A percentile compares a stretch with the other conserved stretches of the same genome.
Evolutionary conservation across 64 coral and sea anemone species (phyloP).

Genomic region (Porites australiensis): DNA sequence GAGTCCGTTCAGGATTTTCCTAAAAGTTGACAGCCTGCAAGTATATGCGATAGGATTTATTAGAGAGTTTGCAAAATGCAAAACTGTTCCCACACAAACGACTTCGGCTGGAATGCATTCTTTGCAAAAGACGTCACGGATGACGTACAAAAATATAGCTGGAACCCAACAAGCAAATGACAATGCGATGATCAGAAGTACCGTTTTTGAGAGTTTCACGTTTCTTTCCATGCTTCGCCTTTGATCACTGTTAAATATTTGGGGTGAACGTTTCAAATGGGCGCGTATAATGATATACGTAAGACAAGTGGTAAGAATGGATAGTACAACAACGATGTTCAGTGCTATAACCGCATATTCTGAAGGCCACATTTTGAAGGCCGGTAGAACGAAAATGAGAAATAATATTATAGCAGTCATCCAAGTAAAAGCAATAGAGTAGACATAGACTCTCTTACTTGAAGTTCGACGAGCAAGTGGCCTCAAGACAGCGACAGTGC

Average conservation of each 20-base stretch:
- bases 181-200: background rate
- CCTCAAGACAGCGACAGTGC: background rate
- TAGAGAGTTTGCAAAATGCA: background rate
- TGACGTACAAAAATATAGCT: background rate
- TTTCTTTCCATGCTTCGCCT: background rate
- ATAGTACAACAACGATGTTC: background rate
- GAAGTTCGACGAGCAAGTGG: background rate
- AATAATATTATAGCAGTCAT: background rate
- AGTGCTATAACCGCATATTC: background rate
- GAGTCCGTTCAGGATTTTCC: background rate
- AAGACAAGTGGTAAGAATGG: background rate
- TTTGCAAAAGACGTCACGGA: background rate
- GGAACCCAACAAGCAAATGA: conserved; percentile 14
- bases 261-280: background rate
- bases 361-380: background rate
- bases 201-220: background rate
- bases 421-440: background rate
- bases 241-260: background rate
- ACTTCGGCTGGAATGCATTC: background rate
- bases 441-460: background rate
- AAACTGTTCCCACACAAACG: background rate
- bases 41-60: background rate
- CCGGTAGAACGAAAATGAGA: background rate
- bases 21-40: background rate
- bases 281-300: background rate